A percentile compares a stretch with the other conserved stretches of the same genome.
Evolutionary conservation across 2,797 vertebrate species (phyloP).

Genomic region (Notolabrus celidotus): DNA sequence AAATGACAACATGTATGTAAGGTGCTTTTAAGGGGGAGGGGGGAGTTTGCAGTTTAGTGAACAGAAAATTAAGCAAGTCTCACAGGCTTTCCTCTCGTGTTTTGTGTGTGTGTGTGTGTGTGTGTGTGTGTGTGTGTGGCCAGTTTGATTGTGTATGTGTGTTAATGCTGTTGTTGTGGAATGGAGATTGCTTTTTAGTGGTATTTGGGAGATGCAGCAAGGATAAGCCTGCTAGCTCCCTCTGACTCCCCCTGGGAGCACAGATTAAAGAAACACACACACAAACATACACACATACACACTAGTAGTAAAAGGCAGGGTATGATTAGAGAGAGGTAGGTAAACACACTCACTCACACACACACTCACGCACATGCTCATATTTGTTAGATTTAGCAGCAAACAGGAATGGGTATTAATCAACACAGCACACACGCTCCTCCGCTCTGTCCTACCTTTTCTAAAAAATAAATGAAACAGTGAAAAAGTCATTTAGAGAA

Average conservation of each 20-base stretch:
- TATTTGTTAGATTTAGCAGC: constrained; percentile 47
- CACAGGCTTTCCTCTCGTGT: constrained; percentile 47
- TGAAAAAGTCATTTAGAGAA: constrained; percentile 41
- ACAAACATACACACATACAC: constrained; percentile 32
- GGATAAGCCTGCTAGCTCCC: constrained; percentile 82
- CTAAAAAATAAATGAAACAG: constrained; percentile 3
- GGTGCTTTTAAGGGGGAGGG: constrained; percentile 20
- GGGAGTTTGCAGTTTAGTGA: constrained; percentile 53
- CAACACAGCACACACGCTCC: constrained; percentile 11
- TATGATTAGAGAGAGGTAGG: constrained; percentile 70
- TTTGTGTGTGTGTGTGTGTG: constrained; percentile 27
- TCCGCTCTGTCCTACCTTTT: background rate
- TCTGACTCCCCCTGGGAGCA: constrained; percentile 72
- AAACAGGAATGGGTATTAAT: constrained; percentile 42
- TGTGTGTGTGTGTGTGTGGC: constrained; percentile 44
- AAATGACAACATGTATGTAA: constrained; percentile 23
- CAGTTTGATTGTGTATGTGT: constrained; percentile 35
- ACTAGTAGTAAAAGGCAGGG: constrained; percentile 68
- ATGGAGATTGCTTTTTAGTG: constrained; percentile 84
- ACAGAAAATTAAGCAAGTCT: constrained; percentile 74
- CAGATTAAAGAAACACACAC: constrained; percentile 78
- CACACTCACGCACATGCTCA: constrained; percentile 32
- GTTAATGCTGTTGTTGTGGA: constrained; percentile 79
- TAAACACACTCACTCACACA: constrained; percentile 52
- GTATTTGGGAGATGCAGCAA: constrained; percentile 83